Base-by-base conservation (phyloP, 2,113 vertebrate species). In the Formicarius rufipectus region DNA sequence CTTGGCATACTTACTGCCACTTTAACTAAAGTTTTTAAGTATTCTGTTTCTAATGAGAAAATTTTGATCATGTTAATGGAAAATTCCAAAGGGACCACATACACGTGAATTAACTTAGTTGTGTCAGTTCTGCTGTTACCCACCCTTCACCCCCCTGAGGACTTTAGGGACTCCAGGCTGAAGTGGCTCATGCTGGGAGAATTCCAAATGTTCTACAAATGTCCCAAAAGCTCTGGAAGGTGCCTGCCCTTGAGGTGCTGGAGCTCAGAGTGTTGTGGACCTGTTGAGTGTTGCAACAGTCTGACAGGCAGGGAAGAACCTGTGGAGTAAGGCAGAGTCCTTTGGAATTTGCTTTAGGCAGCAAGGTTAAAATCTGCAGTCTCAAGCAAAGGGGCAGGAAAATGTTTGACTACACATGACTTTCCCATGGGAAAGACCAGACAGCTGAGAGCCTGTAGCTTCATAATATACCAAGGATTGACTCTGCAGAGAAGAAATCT, bases 291-390 rank as follows among this genome's bases (percentile, higher is more conserved):
- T 24, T 90, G 82, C 92, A 87, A 59, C 56, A 68, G 56, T 33
- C 77, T 89, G 84, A 71, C 21, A 53, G 56, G 28, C 33, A 28
- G 76, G 83, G 72, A 84, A 39, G 66, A 75, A 69, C 66, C 75
- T 67, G 22, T 63, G 73, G 64, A 81, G 31, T 88, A 69, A 74
- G 67, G 63, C 79, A 83, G 42, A 82, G 83, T 64, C 23, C 67
- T 81, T 64, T 92, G 68, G 60, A 90, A 90, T 89, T 94, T 94
- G 90, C 95, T 94, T 71, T 78, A 92, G 85, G 92, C 90, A 92
- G 67, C 79, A 68, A 81, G 86, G 95, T 93, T 90, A 75, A 88
- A 93, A 94, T 93, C 83, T 87, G 69, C 68, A 33, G 95, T 89
- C 81, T 87, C 96, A 93, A 91, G 77, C 77, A 76, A 87, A 53